Conservation (phyloP, 2,113 vertebrate species). For the Sula dactylatra region DNA sequence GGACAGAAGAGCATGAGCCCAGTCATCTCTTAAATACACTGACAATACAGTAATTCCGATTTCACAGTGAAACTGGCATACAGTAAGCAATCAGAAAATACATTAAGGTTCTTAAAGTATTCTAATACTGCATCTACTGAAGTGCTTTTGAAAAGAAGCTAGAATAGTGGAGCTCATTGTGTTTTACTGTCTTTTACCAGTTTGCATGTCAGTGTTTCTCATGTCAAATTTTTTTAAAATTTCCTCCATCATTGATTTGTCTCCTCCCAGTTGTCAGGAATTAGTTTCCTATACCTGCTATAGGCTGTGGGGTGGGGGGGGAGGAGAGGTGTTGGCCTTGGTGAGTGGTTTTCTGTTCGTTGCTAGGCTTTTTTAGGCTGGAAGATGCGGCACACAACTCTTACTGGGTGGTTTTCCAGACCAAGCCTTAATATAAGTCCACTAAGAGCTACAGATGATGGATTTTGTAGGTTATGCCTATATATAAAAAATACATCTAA, state of each 20-base stretch:
- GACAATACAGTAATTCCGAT: not conserved
- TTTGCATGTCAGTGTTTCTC: not conserved
- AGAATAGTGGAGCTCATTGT: not conserved
- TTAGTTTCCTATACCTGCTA: conserved; percentile 19
- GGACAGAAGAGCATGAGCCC: not conserved
- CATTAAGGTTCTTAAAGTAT: not conserved
- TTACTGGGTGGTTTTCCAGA: not conserved
- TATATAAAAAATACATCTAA: not conserved
- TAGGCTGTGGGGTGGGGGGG: not conserved
- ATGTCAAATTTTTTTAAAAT: not conserved
- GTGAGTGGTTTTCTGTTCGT: not conserved
- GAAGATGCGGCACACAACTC: not conserved
- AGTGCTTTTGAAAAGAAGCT: not conserved
- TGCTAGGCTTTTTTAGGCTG: not conserved
- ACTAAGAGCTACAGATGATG: not conserved
- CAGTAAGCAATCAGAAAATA: not conserved
- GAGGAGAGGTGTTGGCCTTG: not conserved
- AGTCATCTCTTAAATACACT: not conserved
- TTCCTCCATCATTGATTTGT: conserved; percentile 4
- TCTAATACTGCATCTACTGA: not conserved
- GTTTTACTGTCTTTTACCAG: not conserved
- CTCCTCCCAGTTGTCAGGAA: conserved; percentile 77
- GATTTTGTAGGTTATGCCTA: not conserved
- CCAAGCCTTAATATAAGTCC: not conserved
- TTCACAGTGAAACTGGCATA: not conserved